These are phyloP conservation scores for Corythornis leucogaster DNA, from an alignment of 2,797 vertebrate species.

Conservation along the genomic window DNA sequence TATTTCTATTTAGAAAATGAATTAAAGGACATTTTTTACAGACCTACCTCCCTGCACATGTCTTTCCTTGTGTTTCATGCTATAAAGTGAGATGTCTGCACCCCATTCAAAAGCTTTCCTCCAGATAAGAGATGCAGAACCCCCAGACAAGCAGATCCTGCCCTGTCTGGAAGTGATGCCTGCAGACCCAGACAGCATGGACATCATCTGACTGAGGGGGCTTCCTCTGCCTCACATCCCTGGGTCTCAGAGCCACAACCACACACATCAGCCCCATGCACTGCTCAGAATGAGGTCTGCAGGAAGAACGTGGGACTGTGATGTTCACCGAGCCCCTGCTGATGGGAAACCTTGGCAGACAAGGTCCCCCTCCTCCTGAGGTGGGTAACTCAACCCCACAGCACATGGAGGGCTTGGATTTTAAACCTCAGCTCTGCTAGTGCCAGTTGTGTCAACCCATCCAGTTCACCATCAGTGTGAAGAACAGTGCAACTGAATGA, in stretches of 20 bases:
- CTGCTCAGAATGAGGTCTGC: neutral
- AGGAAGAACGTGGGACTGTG: neutral
- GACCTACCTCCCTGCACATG: neutral
- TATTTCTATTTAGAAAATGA: neutral
- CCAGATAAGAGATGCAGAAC: neutral
- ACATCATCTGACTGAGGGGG: neutral
- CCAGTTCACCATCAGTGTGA: neutral
- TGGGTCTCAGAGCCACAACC: neutral
- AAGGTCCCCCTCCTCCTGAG: neutral
- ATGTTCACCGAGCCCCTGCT: accelerated
- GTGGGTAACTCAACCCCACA: neutral
- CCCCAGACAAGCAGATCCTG: neutral
- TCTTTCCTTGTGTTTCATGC: neutral
- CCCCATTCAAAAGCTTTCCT: neutral
- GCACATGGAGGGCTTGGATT: accelerated
- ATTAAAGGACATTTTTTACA: neutral
- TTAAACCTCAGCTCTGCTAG: neutral
- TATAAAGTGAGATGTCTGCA: neutral
- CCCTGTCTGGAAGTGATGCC: neutral
- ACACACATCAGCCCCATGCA: neutral
- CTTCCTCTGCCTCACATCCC: neutral
- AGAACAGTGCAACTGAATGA: neutral
- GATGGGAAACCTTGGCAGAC: neutral
- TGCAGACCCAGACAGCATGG: neutral
- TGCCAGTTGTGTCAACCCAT: neutral